Evolutionary conservation across 1,140 invertebrate species (phyloP), one percentile per base, ranked within the genome.

Genomic region (Aphidius ervi): DNA sequence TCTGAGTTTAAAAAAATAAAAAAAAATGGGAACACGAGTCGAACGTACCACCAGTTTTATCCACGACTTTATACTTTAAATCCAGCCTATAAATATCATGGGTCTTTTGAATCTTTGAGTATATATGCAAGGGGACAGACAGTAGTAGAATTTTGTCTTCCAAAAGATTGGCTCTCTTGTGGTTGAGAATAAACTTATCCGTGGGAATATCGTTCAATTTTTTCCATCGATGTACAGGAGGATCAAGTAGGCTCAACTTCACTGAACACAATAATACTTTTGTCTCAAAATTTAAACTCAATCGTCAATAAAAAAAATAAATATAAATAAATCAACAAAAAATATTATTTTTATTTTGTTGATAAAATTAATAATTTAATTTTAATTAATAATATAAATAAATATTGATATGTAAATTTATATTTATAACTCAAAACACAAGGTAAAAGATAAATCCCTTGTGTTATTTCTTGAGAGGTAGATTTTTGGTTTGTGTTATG

Each of bases 31-130:
- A 40, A 31, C 47, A 57, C 16, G 39, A 23, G 45, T 47, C 39
- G 45, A 46, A 43, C 58, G 54, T 56, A 54, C 52, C 52, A 54
- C 52, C 20, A 54, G 42, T 16, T 37, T 54, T 54, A 54, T 66
- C 53, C 55, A 68, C 70, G 73, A 77, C 75, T 79, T 79, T 78
- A 79, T 79, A 78, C 76, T 79, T 79, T 79, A 79, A 79, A 79
- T 78, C 77, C 77, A 58, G 65, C 73, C 76, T 77, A 80, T 80
- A 80, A 80, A 80, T 80, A 80, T 80, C 75, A 75, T 65, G 52
- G 72, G 73, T 78, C 68, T 73, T 78, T 78, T 74, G 76, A 76
- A 77, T 78, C 74, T 74, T 16, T 40, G 7, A 9, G 37, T 10
- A 40, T 54, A 16, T 54, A 54, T 40, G 52, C 23, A 31, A 31